Base-by-base conservation (phyloP, 2,113 vertebrate genomes). In the Helogale parvula region DNA sequence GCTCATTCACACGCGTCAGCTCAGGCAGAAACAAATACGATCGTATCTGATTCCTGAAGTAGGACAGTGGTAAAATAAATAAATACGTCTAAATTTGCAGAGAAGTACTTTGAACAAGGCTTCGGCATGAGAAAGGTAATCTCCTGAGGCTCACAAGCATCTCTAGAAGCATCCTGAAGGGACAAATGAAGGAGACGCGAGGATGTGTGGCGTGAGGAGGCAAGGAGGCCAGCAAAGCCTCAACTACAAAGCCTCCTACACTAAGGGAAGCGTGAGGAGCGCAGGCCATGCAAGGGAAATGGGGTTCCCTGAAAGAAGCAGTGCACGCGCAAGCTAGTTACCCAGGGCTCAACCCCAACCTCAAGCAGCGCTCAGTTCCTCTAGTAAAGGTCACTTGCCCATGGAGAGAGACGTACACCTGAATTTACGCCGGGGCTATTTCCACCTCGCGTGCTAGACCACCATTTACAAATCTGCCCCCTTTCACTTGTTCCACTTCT, bases 141-240 rank as follows among this genome's bases (percentile, higher is more conserved):
- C n/a, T 2, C 25, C 23, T 0, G 27, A 9, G 54, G n/a, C 17
- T 50, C 29, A 13, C 0, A 19, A 38, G 71, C n/a, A 38, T 33
- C 35, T 68, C 63, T 21, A 84, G 52, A 84, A 63, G 50, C 35
- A 69, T 38, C 47, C 9, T 12, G 35, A 65, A 93, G 50, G 23
- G 15, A 5, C 2, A 27, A 76, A 16, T 16, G 33, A 33, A 76
- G 83, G 50, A 9, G 2, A 41, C 9, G 29, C 6, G 23, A 81
- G 27, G 21, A 25, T 19, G 68, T 1, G 5, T 3, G 0, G 23
- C 15, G 1, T 0, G 33, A 27, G 3, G 13, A n/a, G 38, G 35
- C 38, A 29, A 7, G 9, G 14, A 8, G 60, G 47, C 71, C 47
- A 35, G 21, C 31, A 31, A 12, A 54, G 41, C 5, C 1, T 14